Base-by-base conservation (phyloP, 1,140 invertebrate genomes). In the Helicoverpa zea region DNA sequence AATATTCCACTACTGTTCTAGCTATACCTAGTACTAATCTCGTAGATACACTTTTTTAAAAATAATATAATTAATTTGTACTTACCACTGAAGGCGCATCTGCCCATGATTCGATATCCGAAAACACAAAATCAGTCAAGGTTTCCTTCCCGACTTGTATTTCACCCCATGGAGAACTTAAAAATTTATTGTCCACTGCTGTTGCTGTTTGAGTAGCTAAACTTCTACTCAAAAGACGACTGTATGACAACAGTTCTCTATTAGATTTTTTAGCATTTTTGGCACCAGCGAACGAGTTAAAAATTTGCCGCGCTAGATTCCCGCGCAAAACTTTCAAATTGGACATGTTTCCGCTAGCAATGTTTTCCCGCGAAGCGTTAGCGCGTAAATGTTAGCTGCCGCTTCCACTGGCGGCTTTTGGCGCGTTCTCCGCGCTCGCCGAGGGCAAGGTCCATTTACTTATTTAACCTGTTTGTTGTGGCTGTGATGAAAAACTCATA, bases 51-150 rank as follows among this genome's bases (percentile, higher is more conserved):
- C 35, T 35, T 35, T 2, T 35, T 35, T 1, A 0, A 5, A 43
- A 54, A 70, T 3, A 52, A n/a, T 43, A 70, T 43, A 76, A 52
- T 18, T 52, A 16, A 13, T 54, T 16, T 74, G 23, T 72, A 96
- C 96, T 96, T 92, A 96, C 96, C 82, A 96, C 94, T 75, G 95
- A 95, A 7, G 96, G 95, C 79, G 94, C 90, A 79, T 96, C 95
- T 3, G 89, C 87, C 93, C 94, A 96, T 76, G 93, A 83, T 61
- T 95, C 94, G 30, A 94, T 78, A 78, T 96, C 93, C 78, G 91
- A 91, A 89, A 96, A 96, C 47, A 96, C 88, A 88, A 92, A 94
- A 43, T 96, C 94, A 29, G 95, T 95, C 18, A 96, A 85, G 64
- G 95, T 94, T 84, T 95, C 88, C 18, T 95, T 95, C 1, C 95